Percentiles rank a stretch among this genome's conserved stretches.
Evolutionary conservation across 1,140 invertebrate genomes (phyloP).

Genomic region (Magallana ariakensis): DNA sequence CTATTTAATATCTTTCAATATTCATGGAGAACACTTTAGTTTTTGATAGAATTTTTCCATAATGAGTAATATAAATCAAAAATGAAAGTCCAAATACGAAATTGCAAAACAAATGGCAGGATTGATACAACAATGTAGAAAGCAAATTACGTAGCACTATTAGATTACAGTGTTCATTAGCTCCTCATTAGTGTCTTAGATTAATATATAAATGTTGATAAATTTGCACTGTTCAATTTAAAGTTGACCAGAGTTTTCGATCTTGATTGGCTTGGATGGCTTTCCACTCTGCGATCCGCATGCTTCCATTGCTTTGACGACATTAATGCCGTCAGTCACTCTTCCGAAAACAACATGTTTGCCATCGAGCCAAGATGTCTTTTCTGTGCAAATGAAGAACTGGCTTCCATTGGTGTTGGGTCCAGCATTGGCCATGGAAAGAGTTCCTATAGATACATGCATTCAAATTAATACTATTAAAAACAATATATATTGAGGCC

Average conservation of each 20-base stretch:
- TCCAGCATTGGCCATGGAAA: slow-evolving; percentile 82
- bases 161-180: neutral
- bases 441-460: slow-evolving; percentile 63
- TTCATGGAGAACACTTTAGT: no score
- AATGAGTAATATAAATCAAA: no score
- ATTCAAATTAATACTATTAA: no score
- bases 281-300: slow-evolving; percentile 92
- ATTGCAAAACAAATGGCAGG: no score
- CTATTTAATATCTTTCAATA: no score
- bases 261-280: slow-evolving; percentile 90
- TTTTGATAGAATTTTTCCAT: no score
- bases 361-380: slow-evolving; percentile 88
- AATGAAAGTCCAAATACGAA: no score
- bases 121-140: neutral
- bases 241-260: slow-evolving; percentile 91
- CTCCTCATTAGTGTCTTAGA: neutral
- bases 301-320: slow-evolving; percentile 90
- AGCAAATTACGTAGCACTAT: neutral
- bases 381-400: slow-evolving; percentile 86
- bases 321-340: slow-evolving; percentile 96
- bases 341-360: slow-evolving; percentile 97
- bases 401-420: slow-evolving; percentile 85
- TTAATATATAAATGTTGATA: neutral
- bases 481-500: no score
- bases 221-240: slow-evolving; percentile 53